Evolutionary conservation across 30 jellyfish, hydroid and myxozoan species (phyloP), one percentile per base, ranked within the genome.

Genomic region (Turritopsis dohrnii): DNA sequence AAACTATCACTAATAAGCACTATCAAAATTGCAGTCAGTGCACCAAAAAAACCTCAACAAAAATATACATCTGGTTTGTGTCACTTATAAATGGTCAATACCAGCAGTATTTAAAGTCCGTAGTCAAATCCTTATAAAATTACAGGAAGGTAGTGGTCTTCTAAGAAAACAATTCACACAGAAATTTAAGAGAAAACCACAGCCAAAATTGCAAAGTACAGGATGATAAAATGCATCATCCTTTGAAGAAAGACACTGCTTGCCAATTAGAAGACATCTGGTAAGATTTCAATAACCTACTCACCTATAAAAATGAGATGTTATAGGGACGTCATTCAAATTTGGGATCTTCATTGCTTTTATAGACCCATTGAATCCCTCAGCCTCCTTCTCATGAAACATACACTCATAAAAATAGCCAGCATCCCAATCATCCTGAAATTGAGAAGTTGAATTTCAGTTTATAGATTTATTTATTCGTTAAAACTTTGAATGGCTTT

Each of bases 391-490:
- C 74, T 75, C 76, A 19, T 86, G 87, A 76, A 94, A 94, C 31
- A 52, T 90, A 30, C 99, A 94, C 31, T 88, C 96, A 84, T 94
- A 94, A 22, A 94, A 66, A 81, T 85, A 94, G 53, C 97, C 99
- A 66, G 96, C 89, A 75, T 94, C 99, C 96, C 96, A 94, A 16
- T 96, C 97, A 80, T 94, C 97, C 99, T 94, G 69, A 80, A 8
- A 4, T 72, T n/a, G n/a, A n/a, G n/a, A n/a, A n/a, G n/a, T n/a
- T n/a, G n/a, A n/a, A n/a, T n/a, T n/a, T n/a, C n/a, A n/a, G n/a
- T n/a, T n/a, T n/a, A n/a, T n/a, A n/a, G n/a, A n/a, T n/a, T n/a
- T n/a, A n/a, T n/a, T n/a, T n/a, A n/a, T n/a, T n/a, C n/a, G n/a
- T n/a, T n/a, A n/a, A n/a, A n/a, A n/a, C n/a, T n/a, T n/a, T n/a